Evolutionary conservation across 2,113 vertebrate genomes (phyloP), one percentile per base, ranked within the genome.

Genomic region (Nycticorax nycticorax): DNA sequence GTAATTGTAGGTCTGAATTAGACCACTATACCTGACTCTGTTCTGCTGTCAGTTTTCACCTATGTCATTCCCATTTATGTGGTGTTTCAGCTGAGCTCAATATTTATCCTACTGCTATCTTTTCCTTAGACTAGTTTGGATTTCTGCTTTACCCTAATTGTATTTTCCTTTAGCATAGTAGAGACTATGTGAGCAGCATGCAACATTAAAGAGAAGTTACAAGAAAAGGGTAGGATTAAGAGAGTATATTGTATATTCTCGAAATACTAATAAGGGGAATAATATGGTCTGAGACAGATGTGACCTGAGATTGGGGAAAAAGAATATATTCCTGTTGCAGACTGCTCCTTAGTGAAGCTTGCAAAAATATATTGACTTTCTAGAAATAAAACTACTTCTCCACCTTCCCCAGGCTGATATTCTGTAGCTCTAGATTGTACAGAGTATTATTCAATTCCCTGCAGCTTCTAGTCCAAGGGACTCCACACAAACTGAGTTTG

Each of bases 371-470:
- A 12, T 35, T 81, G 67, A 85, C 77, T 85, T 86, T 57, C 50
- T 32, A 60, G 85, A 95, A 81, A 41, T 27, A 39, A 71, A 92
- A 37, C 27, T 35, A 5, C 56, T 86, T 91, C 27, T 67, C 41
- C 53, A 27, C 12, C 59, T 84, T 80, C 50, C 53, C 32, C 41
- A 48, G 67, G 19, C 47, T 27, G 66, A 17, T 52, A 20, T 62
- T 86, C 68, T 92, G 64, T 69, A 57, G 71, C 41, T 94, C 50
- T 26, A 24, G 83, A 41, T 32, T 93, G 79, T 79, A 19, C 92
- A 57, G 53, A 37, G 41, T 6, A 26, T 95, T 81, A 26, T 8
- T 75, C 81, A 69, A 0, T 78, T 92, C 91, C 93, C 94, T 47
- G 11, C 68, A 92, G 93, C 85, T 66, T 72, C 24, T 39, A 12